A percentile compares a stretch with the other conserved stretches of the same genome.
These are phyloP conservation scores for Anolis sagrei DNA, from an alignment of 2,113 vertebrate genomes.

Conservation along the genomic window DNA sequence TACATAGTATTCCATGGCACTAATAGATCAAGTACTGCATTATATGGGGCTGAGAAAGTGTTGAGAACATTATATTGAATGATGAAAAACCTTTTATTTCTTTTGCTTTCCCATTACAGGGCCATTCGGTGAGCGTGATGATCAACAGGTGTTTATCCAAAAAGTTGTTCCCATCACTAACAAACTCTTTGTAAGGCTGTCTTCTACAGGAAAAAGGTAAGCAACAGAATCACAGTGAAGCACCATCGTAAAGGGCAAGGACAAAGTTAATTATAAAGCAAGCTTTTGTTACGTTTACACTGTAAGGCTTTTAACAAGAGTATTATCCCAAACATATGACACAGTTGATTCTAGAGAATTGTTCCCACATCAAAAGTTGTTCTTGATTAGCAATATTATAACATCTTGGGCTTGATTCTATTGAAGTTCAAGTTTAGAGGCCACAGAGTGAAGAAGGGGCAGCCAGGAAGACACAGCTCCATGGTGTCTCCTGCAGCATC, in stretches of 20 bases:
- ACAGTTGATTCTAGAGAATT: background rate
- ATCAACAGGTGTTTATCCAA: constrained; percentile 98
- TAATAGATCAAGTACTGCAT: background rate
- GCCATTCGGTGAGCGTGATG: constrained; percentile 96
- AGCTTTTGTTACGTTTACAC: no score
- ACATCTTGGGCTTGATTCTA: background rate
- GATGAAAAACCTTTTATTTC: background rate
- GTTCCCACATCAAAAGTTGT: background rate
- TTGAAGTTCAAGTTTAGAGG: background rate
- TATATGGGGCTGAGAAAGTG: background rate
- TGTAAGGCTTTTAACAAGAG: no score
- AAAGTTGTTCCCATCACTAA: constrained; percentile 98
- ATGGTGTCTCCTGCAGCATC: no score
- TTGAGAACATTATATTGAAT: background rate
- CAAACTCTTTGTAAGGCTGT: constrained; percentile 95
- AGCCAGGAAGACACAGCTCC: no score
- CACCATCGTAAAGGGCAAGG: background rate
- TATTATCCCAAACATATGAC: no score
- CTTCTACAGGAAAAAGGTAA: constrained; percentile 96
- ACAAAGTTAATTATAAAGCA: no score
- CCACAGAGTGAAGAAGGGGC: no score
- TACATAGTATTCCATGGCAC: background rate
- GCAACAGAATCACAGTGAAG: background rate
- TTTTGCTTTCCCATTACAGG: constrained; percentile 73
- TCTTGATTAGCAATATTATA: background rate